A percentile compares a stretch with the other conserved stretches of the same genome.
Evolutionary conservation across 2,888 invertebrate species (phyloP).

Genomic region (Morpho achilles): DNA sequence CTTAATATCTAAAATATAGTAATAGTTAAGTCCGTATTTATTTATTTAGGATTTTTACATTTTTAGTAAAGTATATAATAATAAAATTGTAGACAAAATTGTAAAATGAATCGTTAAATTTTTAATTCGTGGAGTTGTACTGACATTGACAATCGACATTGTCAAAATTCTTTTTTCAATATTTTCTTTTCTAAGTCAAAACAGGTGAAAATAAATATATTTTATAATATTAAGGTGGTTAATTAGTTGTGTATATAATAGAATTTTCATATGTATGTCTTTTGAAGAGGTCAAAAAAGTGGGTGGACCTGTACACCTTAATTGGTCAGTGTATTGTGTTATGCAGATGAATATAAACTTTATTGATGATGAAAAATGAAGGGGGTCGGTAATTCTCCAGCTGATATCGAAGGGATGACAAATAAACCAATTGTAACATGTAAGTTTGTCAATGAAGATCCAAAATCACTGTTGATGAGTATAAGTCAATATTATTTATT

Average conservation of each 20-base stretch:
- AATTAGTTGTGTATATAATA: constrained; percentile 4
- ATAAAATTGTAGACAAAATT: background rate
- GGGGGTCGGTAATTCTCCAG: constrained; percentile 73
- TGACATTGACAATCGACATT: constrained; percentile 46
- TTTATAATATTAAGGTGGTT: constrained; percentile 11
- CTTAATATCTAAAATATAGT: no score
- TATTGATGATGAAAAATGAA: constrained; percentile 80
- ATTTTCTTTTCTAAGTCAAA: constrained; percentile 25
- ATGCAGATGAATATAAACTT: constrained; percentile 59
- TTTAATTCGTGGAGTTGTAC: constrained; percentile 52
- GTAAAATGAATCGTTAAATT: constrained; percentile 13
- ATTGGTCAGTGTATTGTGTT: constrained; percentile 50
- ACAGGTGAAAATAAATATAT: constrained; percentile 20
- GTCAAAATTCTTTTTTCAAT: constrained; percentile 49
- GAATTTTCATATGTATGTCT: constrained; percentile 10
- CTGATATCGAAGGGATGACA: constrained; percentile 80
- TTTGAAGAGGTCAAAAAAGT: constrained; percentile 41
- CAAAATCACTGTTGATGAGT: constrained; percentile 3
- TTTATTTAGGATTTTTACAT: no score
- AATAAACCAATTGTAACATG: constrained; percentile 87
- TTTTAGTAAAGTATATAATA: background rate
- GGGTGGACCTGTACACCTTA: constrained; percentile 57
- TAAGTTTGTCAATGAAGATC: constrained; percentile 57
- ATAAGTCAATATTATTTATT: constrained; percentile 13
- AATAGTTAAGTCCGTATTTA: no score